phyloP scores from a whole-genome alignment of 2,888 invertebrate species.

The Nomada fucata region DNA sequence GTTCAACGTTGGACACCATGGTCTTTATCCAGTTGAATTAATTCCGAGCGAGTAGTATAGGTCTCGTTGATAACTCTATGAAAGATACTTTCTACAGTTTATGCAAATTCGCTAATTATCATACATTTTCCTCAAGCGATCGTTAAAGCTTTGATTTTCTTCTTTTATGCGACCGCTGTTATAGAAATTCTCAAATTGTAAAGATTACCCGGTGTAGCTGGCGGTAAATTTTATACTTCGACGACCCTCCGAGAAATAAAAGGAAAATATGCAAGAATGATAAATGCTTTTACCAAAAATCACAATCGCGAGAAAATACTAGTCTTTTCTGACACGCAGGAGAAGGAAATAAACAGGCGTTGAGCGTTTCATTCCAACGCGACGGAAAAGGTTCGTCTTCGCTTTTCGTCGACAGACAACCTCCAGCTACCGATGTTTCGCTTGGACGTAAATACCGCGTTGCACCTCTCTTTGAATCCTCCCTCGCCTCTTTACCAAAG shows the following conservation, averaged over 20 bases:
- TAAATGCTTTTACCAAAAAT: constrained; percentile 13
- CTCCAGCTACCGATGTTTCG: constrained; percentile 8
- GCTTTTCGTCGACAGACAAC: background rate
- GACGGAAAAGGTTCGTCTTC: constrained; percentile 42
- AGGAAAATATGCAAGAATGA: background rate
- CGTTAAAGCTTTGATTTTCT: too few species aligned
- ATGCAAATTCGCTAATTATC: background rate
- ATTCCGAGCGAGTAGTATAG: background rate
- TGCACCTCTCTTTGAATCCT: constrained; percentile 25
- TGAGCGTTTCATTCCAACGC: constrained; percentile 54
- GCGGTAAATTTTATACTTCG: background rate
- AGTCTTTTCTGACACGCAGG: constrained; percentile 56
- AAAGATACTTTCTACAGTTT: background rate
- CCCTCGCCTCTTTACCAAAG: background rate
- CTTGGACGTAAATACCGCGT: constrained; percentile 42
- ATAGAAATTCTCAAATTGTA: too few species aligned
- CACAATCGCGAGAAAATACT: constrained; percentile 15
- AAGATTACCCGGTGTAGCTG: too few species aligned
- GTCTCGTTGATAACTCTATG: background rate
- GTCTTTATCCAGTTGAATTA: background rate
- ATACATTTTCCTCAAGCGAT: background rate
- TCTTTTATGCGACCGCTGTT: too few species aligned
- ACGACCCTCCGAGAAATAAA: background rate
- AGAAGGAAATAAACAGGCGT: constrained; percentile 66
- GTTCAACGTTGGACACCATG: background rate